Evolutionary conservation across 2,113 vertebrate species (phyloP), one percentile per base, ranked within the genome.

Genomic region (Nipponia nippon): DNA sequence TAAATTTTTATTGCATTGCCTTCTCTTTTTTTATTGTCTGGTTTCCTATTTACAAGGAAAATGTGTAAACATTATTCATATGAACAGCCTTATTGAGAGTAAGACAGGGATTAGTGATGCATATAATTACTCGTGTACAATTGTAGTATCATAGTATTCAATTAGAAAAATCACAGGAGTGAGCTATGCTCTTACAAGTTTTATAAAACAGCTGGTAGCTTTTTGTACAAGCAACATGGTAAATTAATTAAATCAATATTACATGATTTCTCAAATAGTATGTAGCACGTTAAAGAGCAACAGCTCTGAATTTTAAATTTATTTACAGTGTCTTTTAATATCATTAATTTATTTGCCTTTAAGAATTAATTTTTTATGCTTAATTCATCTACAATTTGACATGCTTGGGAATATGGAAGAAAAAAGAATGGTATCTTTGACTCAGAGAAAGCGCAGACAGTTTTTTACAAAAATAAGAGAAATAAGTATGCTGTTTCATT

Each of bases 161-260:
- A 91, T 87, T 78, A 87, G 32, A 94, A 94, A 84, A 61, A 82
- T 85, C 65, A 85, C 26, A 92, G 13, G 21, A 87, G 13, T 91
- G 38, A 95, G 10, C 23, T 82, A 44, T 67, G 63, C 23, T 87
- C 52, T 76, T 95, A 63, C 38, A 89, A 71, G 47, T 76, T 96
- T 91, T 92, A 66, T 87, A 82, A 82, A 91, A 84, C 59, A 93
- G 7, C 34, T 67, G 38, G 21, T 58, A 95, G n/a, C 9, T 91
- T 95, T 89, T 87, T 70, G 22, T 84, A 66, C n/a, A 91, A 89
- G 13, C 10, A 78, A 50, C 34, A 52, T 4, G 72, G 4, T 11
- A 90, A 96, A 93, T 65, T 71, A 83, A 65, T 63, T 92, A 69
- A 92, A 88, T 52, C 56, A 53, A 17, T 56, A 49, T 49, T 56